Evolutionary conservation across 2,113 vertebrate species (phyloP), one percentile per base, ranked within the genome.

Genomic region (Regulus satrapa): DNA sequence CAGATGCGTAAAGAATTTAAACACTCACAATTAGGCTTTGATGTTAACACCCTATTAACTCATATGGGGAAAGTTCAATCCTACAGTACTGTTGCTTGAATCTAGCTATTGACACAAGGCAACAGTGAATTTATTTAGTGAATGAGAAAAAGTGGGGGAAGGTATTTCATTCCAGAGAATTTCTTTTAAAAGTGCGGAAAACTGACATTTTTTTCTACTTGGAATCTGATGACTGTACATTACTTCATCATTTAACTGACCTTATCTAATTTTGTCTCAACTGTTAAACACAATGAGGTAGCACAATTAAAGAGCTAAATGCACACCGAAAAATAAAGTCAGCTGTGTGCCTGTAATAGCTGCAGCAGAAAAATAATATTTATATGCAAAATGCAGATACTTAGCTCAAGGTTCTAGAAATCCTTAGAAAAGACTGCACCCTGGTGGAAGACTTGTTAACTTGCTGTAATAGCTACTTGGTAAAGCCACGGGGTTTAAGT

Each of bases 361-460:
- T 91, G 63, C 62, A 93, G 71, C 40, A 71, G 52, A 69, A 78
- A 92, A 84, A 71, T 18, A 85, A 4, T 90, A 77, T 66, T 75
- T 46, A 51, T 26, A 63, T 16, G 18, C 41, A 86, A 89, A 95
- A 95, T 14, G 18, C 75, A 91, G 54, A 63, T 25, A 49, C 34
- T 87, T 52, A 85, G 82, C 67, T 74, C 67, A 84, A 90, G 52
- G 69, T 75, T 54, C 23, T 63, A 72, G 73, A 88, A 96, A 96
- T 94, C 56, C 89, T 96, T 94, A 94, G 92, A 97, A 96, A 84
- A 97, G 78, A 68, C 97, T 97, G 97, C 97, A 97, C 95, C 89
- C 97, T 97, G 75, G 88, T 97, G 97, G 97, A 96, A 96, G 82
- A 94, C n/a, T 43, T 90, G 86, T 61, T 90, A 95, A 96, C 73